A percentile compares a stretch with the other conserved stretches of the same genome.
These are phyloP conservation scores for Barypeithes pellucidus DNA, from an alignment of 2,888 invertebrate species.

Conservation along the genomic window DNA sequence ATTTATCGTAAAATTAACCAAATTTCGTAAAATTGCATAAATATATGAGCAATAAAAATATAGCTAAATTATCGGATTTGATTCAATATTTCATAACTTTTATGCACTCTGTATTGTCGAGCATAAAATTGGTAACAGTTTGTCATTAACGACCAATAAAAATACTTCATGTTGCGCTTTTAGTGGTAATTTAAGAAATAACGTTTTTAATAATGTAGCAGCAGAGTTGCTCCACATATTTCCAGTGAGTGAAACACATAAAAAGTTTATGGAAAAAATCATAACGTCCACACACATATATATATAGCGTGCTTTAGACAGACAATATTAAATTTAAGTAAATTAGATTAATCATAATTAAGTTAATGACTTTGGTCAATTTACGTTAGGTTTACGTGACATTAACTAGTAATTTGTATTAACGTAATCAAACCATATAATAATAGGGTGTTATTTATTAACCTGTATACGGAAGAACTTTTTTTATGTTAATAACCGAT, in stretches of 20 bases:
- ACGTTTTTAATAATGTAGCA: slow-evolving; percentile 20
- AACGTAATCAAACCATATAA: too few species aligned
- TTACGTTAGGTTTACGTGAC: not conserved
- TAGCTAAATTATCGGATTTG: too few species aligned
- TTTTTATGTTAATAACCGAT: too few species aligned
- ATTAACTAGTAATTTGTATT: not conserved
- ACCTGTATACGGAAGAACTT: too few species aligned
- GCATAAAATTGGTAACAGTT: slow-evolving; percentile 13
- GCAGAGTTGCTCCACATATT: slow-evolving; percentile 3
- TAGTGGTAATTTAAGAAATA: slow-evolving; percentile 21
- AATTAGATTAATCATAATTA: not conserved
- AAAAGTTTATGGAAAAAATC: slow-evolving; percentile 15
- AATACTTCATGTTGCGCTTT: slow-evolving; percentile 4
- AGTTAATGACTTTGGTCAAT: not conserved
- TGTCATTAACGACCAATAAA: slow-evolving; percentile 3
- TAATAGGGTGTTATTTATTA: too few species aligned
- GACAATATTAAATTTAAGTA: not conserved
- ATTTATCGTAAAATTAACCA: too few species aligned
- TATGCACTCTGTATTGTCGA: not conserved
- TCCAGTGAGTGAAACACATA: slow-evolving; percentile 3
- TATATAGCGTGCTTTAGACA: not conserved
- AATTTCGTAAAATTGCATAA: too few species aligned
- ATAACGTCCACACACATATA: not conserved
- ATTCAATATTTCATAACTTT: too few species aligned
- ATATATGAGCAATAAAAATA: too few species aligned